Percentiles rank a stretch among this genome's conserved stretches.
phyloP scores from a whole-genome alignment of 2,113 vertebrate species.

The Chamaetylas fuelleborni region DNA sequence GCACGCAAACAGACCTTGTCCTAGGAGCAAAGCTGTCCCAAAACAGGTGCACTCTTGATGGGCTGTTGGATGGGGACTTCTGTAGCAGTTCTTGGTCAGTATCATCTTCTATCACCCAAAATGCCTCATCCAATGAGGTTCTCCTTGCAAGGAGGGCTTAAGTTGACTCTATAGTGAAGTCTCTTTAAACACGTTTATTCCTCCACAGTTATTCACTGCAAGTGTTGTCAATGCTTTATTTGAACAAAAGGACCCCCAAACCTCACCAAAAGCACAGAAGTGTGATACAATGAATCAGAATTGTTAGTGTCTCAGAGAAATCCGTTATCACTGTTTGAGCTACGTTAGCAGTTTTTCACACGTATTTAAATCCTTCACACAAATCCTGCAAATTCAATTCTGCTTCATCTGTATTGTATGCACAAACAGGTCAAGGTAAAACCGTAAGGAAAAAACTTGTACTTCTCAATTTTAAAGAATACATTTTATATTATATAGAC shows the following conservation, averaged over 20 bases:
- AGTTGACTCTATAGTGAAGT: not conserved
- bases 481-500: not conserved
- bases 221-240: not conserved
- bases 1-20: not conserved
- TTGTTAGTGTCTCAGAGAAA: not conserved
- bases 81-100: not conserved
- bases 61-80: not conserved
- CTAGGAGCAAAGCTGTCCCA: not conserved
- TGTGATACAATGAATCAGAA: not conserved
- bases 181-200: not conserved
- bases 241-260: not conserved
- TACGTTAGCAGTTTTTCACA: not conserved
- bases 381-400: not conserved
- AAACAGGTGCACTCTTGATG: not conserved
- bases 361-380: not conserved
- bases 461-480: not conserved
- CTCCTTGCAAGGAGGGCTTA: not conserved
- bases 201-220: not conserved
- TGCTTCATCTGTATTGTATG: not conserved
- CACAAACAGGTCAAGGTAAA: not conserved
- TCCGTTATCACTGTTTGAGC: not conserved
- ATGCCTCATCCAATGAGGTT: not conserved
- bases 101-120: not conserved
- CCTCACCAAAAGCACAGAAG: not conserved
- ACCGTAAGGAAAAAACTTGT: accelerated